Percentiles rank a stretch among this genome's conserved stretches.
Conservation (phyloP, 2,113 vertebrate genomes). For the Corythornis madagascariensis region DNA sequence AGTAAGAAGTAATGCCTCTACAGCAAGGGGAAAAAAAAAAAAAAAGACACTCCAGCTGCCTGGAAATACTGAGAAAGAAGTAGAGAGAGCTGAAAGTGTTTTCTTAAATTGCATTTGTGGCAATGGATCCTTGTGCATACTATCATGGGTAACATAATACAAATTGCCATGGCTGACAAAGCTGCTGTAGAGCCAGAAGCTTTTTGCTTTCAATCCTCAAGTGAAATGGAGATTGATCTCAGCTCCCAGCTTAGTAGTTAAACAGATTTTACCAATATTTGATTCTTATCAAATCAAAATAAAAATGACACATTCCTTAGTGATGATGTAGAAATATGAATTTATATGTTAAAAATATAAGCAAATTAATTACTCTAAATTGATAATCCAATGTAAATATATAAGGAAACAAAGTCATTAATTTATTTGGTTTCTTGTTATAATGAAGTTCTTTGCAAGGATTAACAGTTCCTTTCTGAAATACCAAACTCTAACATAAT, state of each 20-base stretch:
- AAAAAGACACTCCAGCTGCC: not conserved
- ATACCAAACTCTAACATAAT: slow-evolving; percentile 15
- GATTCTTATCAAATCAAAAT: slow-evolving; percentile 29
- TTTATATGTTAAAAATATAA: not conserved
- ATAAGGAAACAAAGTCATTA: slow-evolving; percentile 31
- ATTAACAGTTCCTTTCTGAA: slow-evolving; percentile 48
- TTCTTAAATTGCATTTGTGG: slow-evolving; percentile 4
- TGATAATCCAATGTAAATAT: slow-evolving; percentile 25
- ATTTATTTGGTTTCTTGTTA: not conserved
- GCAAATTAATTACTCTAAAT: slow-evolving; percentile 38
- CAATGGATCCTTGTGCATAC: slow-evolving; percentile 34
- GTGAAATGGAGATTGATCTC: slow-evolving; percentile 7
- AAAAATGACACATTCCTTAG: not conserved
- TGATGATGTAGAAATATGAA: slow-evolving; percentile 23
- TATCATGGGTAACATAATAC: slow-evolving; percentile 38
- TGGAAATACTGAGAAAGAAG: slow-evolving; percentile 24
- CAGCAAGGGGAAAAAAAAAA: not conserved
- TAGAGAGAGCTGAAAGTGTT: slow-evolving; percentile 25
- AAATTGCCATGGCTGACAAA: slow-evolving; percentile 52
- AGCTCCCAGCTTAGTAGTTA: not conserved
- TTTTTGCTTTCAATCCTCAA: slow-evolving; percentile 19
- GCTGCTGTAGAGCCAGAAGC: slow-evolving; percentile 42
- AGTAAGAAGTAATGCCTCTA: slow-evolving; percentile 10
- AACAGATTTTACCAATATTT: slow-evolving; percentile 39
- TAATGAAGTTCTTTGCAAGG: slow-evolving; percentile 2